Conservation (phyloP, 2,888 invertebrate genomes). For the Beris morrisii region DNA sequence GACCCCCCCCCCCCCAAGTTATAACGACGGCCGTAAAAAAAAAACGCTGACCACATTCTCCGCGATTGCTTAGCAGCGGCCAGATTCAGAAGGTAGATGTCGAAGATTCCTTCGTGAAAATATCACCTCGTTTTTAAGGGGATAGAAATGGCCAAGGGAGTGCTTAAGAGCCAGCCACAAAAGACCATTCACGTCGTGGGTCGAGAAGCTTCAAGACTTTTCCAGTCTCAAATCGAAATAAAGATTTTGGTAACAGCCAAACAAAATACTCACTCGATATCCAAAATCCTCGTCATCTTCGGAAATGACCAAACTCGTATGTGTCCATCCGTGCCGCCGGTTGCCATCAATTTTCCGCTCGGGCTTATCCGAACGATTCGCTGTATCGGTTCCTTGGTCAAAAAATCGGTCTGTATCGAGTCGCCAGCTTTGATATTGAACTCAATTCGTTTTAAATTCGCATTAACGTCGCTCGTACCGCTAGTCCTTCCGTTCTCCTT, state of each 20-base stretch:
- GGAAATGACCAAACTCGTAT: constrained; percentile 90
- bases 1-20: too few species aligned
- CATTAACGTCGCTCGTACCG: constrained; percentile 43
- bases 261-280: constrained; percentile 59
- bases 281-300: constrained; percentile 68
- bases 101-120: too few species aligned
- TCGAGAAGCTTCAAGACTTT: too few species aligned
- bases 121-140: too few species aligned
- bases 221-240: too few species aligned
- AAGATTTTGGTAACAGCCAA: not conserved
- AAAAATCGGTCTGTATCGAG: constrained; percentile 84
- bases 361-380: constrained; percentile 81
- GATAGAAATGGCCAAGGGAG: too few species aligned
- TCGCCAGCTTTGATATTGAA: constrained; percentile 77
- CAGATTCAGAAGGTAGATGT: too few species aligned
- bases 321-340: constrained; percentile 88
- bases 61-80: too few species aligned
- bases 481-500: constrained; percentile 40
- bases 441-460: constrained; percentile 63
- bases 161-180: too few species aligned
- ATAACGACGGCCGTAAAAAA: too few species aligned
- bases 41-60: too few species aligned
- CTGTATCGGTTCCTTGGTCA: constrained; percentile 77
- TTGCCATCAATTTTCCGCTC: constrained; percentile 79
- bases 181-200: too few species aligned